phyloP scores from a whole-genome alignment of 2,113 vertebrate species.

The Dolichallabes microphthalmus region DNA sequence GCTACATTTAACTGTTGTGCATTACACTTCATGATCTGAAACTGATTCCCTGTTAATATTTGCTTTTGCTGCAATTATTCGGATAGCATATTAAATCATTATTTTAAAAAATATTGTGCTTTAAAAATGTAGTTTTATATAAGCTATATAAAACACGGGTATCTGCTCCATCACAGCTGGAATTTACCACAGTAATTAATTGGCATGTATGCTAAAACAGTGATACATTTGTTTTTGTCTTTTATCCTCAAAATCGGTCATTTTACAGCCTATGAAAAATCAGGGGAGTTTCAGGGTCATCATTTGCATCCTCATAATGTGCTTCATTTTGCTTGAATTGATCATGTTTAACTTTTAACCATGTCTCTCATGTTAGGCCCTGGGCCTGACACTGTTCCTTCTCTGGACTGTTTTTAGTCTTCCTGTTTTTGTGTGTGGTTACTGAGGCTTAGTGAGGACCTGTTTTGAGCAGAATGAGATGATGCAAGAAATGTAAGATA shows the following conservation, averaged over 20 bases:
- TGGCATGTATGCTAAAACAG: neutral
- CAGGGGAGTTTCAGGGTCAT: neutral
- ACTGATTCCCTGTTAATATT: neutral
- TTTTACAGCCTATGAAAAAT: neutral
- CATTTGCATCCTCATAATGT: neutral
- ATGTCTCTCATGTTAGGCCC: constrained; percentile 13
- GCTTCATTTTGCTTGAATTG: neutral
- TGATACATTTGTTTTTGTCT: neutral
- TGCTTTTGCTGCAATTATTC: neutral
- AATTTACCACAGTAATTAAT: neutral
- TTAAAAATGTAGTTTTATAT: neutral
- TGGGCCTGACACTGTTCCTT: constrained; percentile 24
- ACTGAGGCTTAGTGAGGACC: constrained; percentile 45
- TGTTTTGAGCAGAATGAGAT: constrained; percentile 36
- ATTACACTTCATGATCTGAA: neutral
- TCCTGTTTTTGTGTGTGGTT: constrained; percentile 53
- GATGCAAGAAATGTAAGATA: constrained; percentile 22
- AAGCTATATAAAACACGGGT: neutral
- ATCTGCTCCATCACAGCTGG: neutral
- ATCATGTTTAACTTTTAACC: neutral
- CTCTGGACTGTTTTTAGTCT: constrained; percentile 45
- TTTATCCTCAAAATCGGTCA: neutral
- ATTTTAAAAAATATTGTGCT: neutral
- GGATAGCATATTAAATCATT: neutral
- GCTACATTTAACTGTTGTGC: neutral